Conservation (phyloP, 2,113 vertebrate species). For the Setophaga coronata region DNA sequence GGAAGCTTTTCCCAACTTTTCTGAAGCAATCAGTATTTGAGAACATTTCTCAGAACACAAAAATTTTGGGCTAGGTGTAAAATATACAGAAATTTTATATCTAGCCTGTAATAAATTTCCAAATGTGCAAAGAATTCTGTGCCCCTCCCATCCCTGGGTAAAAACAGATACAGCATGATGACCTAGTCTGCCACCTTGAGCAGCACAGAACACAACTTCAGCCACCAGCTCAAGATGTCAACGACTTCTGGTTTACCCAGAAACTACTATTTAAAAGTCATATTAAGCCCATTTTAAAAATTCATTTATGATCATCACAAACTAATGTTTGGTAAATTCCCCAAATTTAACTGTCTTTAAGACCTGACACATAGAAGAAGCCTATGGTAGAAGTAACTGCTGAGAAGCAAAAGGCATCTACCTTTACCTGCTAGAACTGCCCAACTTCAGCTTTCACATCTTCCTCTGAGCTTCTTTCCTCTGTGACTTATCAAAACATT, state of each 20-base stretch:
- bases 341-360: neutral
- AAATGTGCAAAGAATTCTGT: neutral
- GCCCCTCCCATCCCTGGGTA: fast-evolving
- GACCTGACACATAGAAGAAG: neutral
- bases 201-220: neutral
- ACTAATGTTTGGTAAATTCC: neutral
- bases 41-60: neutral
- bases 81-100: neutral
- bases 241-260: neutral
- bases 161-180: neutral
- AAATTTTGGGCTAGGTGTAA: no score
- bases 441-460: neutral
- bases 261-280: neutral
- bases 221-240: neutral
- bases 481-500: neutral
- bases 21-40: neutral
- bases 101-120: neutral
- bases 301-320: neutral
- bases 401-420: neutral
- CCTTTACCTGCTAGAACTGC: neutral
- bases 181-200: neutral
- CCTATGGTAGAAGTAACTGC: neutral
- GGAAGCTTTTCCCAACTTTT: neutral
- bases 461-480: neutral
- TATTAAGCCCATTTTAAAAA: neutral